A percentile compares a stretch with the other conserved stretches of the same genome.
Evolutionary conservation across 2,113 vertebrate species (phyloP).

Genomic region (Nothocercus nigrocapillus): DNA sequence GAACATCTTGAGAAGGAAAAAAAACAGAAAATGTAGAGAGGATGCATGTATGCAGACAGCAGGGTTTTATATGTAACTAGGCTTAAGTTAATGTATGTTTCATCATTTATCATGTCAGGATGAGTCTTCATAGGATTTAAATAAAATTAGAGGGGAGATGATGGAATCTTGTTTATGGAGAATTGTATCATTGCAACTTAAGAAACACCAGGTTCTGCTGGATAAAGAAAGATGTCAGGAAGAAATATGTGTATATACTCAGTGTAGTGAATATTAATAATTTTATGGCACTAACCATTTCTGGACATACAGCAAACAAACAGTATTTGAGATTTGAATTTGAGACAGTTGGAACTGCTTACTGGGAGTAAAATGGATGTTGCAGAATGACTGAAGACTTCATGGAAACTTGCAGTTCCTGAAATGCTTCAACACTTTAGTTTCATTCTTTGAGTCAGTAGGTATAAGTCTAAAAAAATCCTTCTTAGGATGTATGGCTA

Average conservation of each 20-base stretch:
- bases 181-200: not conserved
- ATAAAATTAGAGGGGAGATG: not conserved
- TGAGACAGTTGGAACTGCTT: not conserved
- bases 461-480: not conserved
- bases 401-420: not conserved
- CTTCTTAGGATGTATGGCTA: not conserved
- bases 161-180: not conserved
- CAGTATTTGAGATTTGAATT: not conserved
- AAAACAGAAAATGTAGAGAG: constrained; percentile 10
- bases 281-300: not conserved
- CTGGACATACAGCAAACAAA: not conserved
- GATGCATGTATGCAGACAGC: not conserved
- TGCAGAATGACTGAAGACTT: not conserved
- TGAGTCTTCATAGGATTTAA: not conserved
- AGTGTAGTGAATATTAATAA: not conserved
- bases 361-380: not conserved
- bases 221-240: not conserved
- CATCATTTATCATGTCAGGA: not conserved
- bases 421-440: not conserved
- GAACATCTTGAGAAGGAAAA: not conserved
- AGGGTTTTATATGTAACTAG: not conserved
- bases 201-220: not conserved
- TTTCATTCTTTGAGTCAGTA: constrained; percentile 3
- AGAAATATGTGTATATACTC: not conserved
- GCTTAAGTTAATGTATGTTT: constrained; percentile 20